Percentiles rank a stretch among this genome's conserved stretches.
Evolutionary conservation across 2,888 invertebrate species (phyloP).

Genomic region (Nezara viridula): DNA sequence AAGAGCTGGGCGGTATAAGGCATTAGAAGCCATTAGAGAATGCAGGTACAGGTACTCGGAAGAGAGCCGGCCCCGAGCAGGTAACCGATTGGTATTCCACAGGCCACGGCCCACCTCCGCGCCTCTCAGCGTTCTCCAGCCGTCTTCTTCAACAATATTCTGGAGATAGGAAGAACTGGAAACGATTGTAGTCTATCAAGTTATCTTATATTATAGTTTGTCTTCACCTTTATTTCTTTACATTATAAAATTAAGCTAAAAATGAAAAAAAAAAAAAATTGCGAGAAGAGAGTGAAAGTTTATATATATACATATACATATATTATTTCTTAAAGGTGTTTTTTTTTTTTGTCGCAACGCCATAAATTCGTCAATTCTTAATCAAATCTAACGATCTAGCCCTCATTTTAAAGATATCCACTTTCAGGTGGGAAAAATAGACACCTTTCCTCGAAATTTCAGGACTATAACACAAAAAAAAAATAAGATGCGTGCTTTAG

Average conservation of each 20-base stretch:
- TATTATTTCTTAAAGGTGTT: no score
- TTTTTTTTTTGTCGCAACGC: no score
- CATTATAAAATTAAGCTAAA: not conserved
- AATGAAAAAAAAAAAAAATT: no score
- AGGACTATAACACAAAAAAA: no score
- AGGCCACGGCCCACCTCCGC: not conserved
- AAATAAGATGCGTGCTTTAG: no score
- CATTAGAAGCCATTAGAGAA: not conserved
- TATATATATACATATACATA: no score
- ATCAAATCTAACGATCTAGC: no score
- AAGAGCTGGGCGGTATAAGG: not conserved
- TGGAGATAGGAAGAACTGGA: not conserved
- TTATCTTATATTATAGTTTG: not conserved
- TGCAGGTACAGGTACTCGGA: not conserved
- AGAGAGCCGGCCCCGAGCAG: conserved; percentile 25
- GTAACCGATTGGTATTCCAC: conserved; percentile 19
- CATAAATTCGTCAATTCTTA: no score
- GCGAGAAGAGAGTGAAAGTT: no score
- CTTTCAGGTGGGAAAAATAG: no score
- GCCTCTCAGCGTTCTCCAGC: not conserved
- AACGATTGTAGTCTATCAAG: not conserved
- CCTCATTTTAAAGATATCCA: no score
- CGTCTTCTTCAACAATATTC: not conserved
- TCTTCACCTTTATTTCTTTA: not conserved
- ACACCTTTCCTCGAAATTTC: no score